These are phyloP conservation scores for Lagopus muta DNA, from an alignment of 2,113 vertebrate species.

Conservation along the genomic window DNA sequence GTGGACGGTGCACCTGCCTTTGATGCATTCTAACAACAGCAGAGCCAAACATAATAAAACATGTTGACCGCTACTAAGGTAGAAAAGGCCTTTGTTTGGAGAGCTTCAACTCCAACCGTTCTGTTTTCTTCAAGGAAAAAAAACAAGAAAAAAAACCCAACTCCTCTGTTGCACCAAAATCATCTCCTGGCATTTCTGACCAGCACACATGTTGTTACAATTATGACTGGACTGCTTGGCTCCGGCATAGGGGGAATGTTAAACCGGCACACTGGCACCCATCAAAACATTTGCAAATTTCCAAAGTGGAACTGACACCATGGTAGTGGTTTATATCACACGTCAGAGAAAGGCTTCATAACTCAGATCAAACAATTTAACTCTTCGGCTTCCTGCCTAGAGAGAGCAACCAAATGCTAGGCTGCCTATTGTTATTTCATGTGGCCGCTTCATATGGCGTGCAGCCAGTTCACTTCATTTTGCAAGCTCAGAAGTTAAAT, in stretches of 20 bases:
- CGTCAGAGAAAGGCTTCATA: conserved; percentile 66
- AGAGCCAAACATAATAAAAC: background rate
- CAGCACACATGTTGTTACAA: conserved; percentile 81
- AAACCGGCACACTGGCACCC: conserved; percentile 80
- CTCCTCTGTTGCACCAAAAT: conserved; percentile 73
- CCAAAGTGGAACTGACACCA: conserved; percentile 81
- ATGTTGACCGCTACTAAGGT: background rate
- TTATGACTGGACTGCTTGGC: conserved; percentile 77
- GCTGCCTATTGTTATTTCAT: background rate
- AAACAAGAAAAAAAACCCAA: conserved; percentile 37
- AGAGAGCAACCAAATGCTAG: background rate
- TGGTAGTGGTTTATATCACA: conserved; percentile 77
- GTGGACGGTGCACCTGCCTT: background rate
- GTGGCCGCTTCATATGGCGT: background rate
- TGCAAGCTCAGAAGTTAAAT: conserved; percentile 9
- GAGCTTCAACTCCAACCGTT: conserved; percentile 57
- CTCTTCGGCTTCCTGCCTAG: conserved; percentile 59
- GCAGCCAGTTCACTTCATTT: conserved; percentile 29
- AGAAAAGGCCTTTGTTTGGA: conserved; percentile 67
- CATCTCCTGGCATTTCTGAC: conserved; percentile 76
- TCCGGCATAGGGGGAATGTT: conserved; percentile 76
- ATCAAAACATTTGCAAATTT: conserved; percentile 80
- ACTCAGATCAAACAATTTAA: conserved; percentile 70
- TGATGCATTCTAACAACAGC: background rate
- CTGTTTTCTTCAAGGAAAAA: conserved; percentile 55